Evolutionary conservation across 2,888 invertebrate genomes (phyloP), one percentile per base, ranked within the genome.

Genomic region (Microctonus aethiopoides): DNA sequence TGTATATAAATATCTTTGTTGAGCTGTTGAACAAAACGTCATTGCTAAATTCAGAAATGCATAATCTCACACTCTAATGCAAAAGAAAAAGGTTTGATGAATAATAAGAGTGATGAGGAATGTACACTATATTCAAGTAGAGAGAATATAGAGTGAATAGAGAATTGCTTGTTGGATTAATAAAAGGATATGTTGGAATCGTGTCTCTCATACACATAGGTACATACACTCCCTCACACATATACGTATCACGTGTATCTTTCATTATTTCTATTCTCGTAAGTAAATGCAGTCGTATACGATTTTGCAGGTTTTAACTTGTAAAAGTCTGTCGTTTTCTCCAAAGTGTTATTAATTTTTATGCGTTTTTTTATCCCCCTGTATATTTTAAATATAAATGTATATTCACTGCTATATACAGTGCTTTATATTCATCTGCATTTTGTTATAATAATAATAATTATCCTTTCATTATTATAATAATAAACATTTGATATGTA

Each of bases 1-100:
- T 65, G 57, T 59, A 65, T 34, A 51, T 62, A 68, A 62, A 24
- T 41, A 57, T 62, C 66, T 24, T 57, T 65, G 68, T 71, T 68
- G 76, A 75, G 78, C 76, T 74, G 74, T 67, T 74, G 78, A 79
- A 80, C 77, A 78, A 80, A 77, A 78, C 78, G 76, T 77, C 78
- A 78, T 81, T 80, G 75, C 79, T 80, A 79, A 81, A 80, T 79
- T 79, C 78, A 69, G 67, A 70, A 73, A 73, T 74, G 74, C 67
- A 69, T 41, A 56, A 54, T 54, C 51, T 67, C 41, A 52, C 46
- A 20, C 41, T 67, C 54, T 36, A n/a, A 51, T 52, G 36, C 52
- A 29, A 61, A 63, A 60, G 46, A 46, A 51, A 70, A 34, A 56
- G 61, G 65, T 60, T 51, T 66, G 59, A 70, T 52, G 66, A 60